phyloP scores from a whole-genome alignment of 1,140 invertebrate species.

The Idris sp. region DNA sequence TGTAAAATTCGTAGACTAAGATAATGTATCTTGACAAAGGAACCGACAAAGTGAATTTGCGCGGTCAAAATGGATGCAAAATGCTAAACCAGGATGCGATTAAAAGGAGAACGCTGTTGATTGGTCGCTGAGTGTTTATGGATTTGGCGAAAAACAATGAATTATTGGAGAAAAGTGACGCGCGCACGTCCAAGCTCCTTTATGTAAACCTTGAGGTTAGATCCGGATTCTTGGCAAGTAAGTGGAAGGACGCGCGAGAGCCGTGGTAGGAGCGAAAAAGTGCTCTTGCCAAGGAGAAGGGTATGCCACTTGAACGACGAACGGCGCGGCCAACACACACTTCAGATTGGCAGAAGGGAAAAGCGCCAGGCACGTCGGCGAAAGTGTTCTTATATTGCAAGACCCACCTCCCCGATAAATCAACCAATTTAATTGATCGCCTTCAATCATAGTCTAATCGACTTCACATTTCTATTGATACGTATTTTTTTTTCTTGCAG shows the following conservation, averaged over 20 bases:
- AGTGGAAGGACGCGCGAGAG: conserved; percentile 51
- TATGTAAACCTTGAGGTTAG: conserved; percentile 77
- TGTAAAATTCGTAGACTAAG: too few relatives aligned
- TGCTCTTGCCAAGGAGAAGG: conserved; percentile 60
- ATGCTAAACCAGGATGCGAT: not conserved
- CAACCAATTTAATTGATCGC: conserved; percentile 64
- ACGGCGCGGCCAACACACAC: conserved; percentile 41
- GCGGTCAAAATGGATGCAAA: too few relatives aligned
- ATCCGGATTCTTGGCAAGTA: conserved; percentile 74
- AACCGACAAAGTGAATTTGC: too few relatives aligned
- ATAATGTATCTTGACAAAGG: too few relatives aligned
- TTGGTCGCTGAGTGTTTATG: conserved; percentile 18
- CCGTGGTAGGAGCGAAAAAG: conserved; percentile 36
- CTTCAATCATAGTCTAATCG: conserved; percentile 12
- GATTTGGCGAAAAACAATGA: conserved; percentile 45
- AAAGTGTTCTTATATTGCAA: conserved; percentile 73
- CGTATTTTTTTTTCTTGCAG: too few relatives aligned
- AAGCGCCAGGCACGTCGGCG: conserved; percentile 69
- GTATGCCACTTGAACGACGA: conserved; percentile 47
- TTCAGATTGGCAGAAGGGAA: conserved; percentile 66
- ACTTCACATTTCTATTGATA: conserved; percentile 6
- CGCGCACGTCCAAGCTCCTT: conserved; percentile 67
- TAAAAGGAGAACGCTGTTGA: conserved; percentile 1
- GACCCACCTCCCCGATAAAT: conserved; percentile 58
- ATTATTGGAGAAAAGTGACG: conserved; percentile 55